Evolutionary conservation across 2,888 invertebrate genomes (phyloP), one percentile per base, ranked within the genome.

Genomic region (Nemapogon koenigi): DNA sequence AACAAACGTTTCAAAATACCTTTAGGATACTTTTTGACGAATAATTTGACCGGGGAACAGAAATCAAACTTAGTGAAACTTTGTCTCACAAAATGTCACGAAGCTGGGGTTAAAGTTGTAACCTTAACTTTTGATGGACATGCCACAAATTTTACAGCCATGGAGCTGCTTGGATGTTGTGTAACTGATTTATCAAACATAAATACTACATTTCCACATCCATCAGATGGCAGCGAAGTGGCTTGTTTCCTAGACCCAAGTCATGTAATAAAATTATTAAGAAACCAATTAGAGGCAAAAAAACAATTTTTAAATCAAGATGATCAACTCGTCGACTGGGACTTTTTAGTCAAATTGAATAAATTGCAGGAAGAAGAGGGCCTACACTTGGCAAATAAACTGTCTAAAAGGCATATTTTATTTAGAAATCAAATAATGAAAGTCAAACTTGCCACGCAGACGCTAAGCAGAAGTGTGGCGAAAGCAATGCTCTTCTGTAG

Each of bases 71-170:
- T 55, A 39, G 40, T 49, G 15, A 39, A 19, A 10, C 43, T 48
- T 26, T 48, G 45, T 29, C 41, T 51, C 15, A 27, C 41, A 15
- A 42, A 46, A 41, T 11, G 46, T 35, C 28, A 44, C 37, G 46
- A 49, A 31, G 45, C 46, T 27, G 50, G 48, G n/a, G 48, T 47
- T 8, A 16, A 14, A 19, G 41, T 48, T 29, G 28, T 46, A 11
- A 40, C 47, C 11, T 2, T 54, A n/a, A 53, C 52, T 25, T 55
- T 52, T 46, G 53, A 55, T 46, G 53, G 51, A 28, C 28, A 48
- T 39, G 8, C 48, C 11, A 43, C 46, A 14, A 35, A 35, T 15
- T 22, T 35, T 3, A 14, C 35, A 11, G 35, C 35, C 11, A 35
- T 35, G 31, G 16, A 30, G n/a, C 4, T 30, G 16, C 15, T 30